Evolutionary conservation across 1,140 invertebrate species (phyloP), one percentile per base, ranked within the genome.

Genomic region (Drosophila busckii): DNA sequence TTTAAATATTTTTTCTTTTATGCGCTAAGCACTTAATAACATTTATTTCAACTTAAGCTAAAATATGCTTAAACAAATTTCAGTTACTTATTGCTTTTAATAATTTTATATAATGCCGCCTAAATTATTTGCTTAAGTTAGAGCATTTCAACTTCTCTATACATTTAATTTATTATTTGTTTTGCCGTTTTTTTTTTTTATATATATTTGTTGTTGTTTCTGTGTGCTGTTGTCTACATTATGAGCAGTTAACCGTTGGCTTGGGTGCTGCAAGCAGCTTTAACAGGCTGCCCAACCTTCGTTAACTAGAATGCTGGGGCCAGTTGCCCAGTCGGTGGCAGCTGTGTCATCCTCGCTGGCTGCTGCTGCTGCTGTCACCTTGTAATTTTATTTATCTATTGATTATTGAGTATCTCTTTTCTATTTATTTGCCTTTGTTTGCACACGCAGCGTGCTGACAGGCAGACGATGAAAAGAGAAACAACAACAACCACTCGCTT

Each of bases 311-410:
- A 32, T 9, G 19, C 26, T 4, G 10, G 5, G 16, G 9, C 16
- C 4, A 15, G 29, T 22, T 20, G 28, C 25, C 59, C 37, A 23
- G 22, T 6, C 38, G 20, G 55, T 26, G 45, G 48, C 68, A 64
- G 58, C 58, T 65, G 70, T 76, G 70, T 62, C 53, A 60, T 69
- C 53, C 64, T 64, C 38, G 10, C 29, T 19, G 40, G 56, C 15
- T 53, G 61, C 19, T 50, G 42, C 60, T 67, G 62, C 32, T 66
- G 48, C 70, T 76, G 71, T 82, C 75, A 83, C 75, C 75, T 82
- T 82, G 70, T 82, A 82, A 82, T 82, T 82, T 82, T 82, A 82
- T 82, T 82, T 82, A 82, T 82, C 75, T 82, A 82, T 82, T 82
- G 75, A 82, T 82, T 82, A 82, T 82, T 82, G 76, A 82, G 75